Evolutionary conservation across 1,140 invertebrate species (phyloP).

Genomic region (Aphis gossypii): DNA sequence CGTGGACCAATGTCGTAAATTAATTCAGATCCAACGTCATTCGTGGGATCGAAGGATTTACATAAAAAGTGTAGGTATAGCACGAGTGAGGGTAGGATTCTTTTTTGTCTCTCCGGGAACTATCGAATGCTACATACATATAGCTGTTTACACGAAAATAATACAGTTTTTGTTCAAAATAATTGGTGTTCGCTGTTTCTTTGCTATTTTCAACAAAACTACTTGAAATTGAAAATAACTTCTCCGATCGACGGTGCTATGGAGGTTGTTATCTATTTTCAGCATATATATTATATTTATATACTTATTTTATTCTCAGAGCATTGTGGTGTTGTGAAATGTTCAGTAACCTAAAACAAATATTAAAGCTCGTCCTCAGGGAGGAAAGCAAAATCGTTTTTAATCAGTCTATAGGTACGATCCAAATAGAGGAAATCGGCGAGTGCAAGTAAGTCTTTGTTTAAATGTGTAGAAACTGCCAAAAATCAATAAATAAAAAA

Average conservation of each 20-base stretch:
- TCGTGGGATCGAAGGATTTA: neutral
- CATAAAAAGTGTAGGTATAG: neutral
- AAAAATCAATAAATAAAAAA: conserved; percentile 3
- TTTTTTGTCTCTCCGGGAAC: neutral
- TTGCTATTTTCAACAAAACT: conserved; percentile 1
- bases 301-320: neutral
- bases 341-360: neutral
- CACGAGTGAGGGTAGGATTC: neutral
- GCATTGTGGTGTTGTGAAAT: neutral
- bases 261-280: neutral
- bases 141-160: neutral
- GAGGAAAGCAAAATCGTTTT: neutral
- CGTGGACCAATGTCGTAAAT: neutral
- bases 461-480: neutral
- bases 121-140: neutral
- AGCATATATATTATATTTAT: neutral
- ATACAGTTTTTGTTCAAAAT: neutral
- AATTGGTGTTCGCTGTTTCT: neutral
- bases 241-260: neutral
- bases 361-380: neutral
- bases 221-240: neutral
- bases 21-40: neutral
- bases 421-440: neutral
- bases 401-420: neutral
- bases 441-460: conserved; percentile 5